Conservation (phyloP, 2,797 vertebrate species). For the Rachycentron canadum region DNA sequence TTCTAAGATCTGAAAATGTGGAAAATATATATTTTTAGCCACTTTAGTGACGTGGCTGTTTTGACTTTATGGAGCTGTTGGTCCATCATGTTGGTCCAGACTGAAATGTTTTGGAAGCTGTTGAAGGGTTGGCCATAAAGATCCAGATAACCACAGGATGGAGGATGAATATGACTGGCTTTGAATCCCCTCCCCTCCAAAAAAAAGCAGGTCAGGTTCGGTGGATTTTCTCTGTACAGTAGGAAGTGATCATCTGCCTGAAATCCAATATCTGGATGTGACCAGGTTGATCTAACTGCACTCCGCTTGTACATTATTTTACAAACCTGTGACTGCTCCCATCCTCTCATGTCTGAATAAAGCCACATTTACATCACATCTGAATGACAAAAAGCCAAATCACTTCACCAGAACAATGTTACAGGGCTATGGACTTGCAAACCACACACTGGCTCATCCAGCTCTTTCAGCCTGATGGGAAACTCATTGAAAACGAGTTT, state of each 20-base stretch:
- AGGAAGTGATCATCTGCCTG: neutral
- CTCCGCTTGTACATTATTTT: neutral
- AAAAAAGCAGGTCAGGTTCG: neutral
- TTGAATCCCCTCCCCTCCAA: neutral
- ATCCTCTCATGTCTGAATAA: neutral
- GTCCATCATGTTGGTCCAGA: neutral
- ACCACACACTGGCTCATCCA: neutral
- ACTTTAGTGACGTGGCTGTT: neutral
- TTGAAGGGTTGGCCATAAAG: neutral
- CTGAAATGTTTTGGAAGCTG: neutral
- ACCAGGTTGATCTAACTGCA: neutral
- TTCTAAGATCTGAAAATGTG: constrained; percentile 14
- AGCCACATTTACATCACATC: neutral
- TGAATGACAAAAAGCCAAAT: neutral
- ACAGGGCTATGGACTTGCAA: neutral
- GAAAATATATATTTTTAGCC: constrained; percentile 7
- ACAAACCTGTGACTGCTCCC: neutral
- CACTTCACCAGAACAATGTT: neutral
- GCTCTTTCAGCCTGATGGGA: constrained; percentile 14
- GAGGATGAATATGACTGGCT: neutral
- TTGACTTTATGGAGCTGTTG: neutral
- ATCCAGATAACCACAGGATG: neutral
- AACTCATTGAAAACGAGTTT: constrained; percentile 28
- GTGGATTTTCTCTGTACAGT: neutral
- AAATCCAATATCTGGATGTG: neutral